Base-by-base conservation (phyloP, 2,888 invertebrate species). In the Mimumesa dahlbomi region DNA sequence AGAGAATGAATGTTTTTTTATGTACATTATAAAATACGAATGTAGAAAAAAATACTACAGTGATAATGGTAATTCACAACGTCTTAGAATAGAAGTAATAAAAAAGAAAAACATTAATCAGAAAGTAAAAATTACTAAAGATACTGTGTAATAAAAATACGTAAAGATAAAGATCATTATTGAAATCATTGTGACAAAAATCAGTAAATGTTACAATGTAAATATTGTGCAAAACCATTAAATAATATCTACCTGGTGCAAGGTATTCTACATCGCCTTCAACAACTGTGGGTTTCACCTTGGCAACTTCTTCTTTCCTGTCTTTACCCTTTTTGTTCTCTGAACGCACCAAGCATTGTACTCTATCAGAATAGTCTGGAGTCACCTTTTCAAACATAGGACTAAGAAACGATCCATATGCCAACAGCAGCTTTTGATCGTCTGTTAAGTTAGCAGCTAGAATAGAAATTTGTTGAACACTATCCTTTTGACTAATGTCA, bases 391-490 rank as follows among this genome's bases (percentile, higher is more conserved):
- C 89, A 34, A 89, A 88, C 18, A 76, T 78, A 18, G 87, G 75
- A 50, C 81, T 79, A 2, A 82, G 7, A 19, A 77, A 79, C 9
- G 84, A 76, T 38, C 89, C 89, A 45, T 88, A 88, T 0, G 82
- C 84, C 21, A 89, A 53, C 6, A 87, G 61, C 40, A 89, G 66
- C 69, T 85, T 88, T 13, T 75, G 69, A 52, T 89, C 86, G 7
- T 77, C 75, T 6, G 82, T 85, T n/a, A 89, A 68, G 14, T 82
- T 76, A 4, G 78, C 91, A 14, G 91, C 90, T 57, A 91, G 69
- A 50, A 94, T 90, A 11, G 92, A 91, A 78, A 94, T 91, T 40
- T 92, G 91, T 69, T 90, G 89, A 2, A 92, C 91, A 2, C 89
- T 84, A 38, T 90, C 89, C 48, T 91, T 89, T 43, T 88, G 86